Conservation (phyloP, 2,797 vertebrate genomes). For the Cirrhinus molitorella region DNA sequence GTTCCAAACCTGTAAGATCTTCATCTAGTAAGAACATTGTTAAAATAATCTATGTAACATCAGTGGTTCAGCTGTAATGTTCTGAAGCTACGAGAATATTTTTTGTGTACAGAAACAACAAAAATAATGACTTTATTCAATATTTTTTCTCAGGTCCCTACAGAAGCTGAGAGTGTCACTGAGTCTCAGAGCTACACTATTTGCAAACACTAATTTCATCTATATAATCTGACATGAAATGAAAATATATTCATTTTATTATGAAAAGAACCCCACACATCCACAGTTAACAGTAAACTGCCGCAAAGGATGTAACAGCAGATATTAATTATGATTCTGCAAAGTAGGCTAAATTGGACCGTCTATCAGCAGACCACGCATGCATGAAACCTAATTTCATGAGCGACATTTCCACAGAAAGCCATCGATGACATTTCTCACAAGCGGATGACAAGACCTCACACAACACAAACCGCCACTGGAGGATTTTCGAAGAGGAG, state of each 20-base stretch:
- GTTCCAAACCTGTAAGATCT: too few species aligned
- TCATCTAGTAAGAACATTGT: too few species aligned
- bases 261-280: neutral
- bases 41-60: too few species aligned
- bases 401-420: slow-evolving; percentile 42
- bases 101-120: too few species aligned
- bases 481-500: slow-evolving; percentile 15
- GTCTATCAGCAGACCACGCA: slow-evolving; percentile 31
- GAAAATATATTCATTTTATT: neutral
- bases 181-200: too few species aligned
- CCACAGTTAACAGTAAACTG: neutral
- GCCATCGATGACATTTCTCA: slow-evolving; percentile 21
- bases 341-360: slow-evolving; percentile 15
- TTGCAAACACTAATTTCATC: neutral
- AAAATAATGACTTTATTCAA: too few species aligned
- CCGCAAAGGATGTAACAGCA: neutral
- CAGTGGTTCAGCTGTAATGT: too few species aligned
- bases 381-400: slow-evolving; percentile 40
- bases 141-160: neutral
- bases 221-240: neutral
- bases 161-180: neutral
- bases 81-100: too few species aligned
- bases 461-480: neutral
- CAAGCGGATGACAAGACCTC: slow-evolving; percentile 25
- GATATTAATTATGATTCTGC: slow-evolving; percentile 34